Evolutionary conservation across 2,113 vertebrate genomes (phyloP), one percentile per base, ranked within the genome.

Genomic region (Sturnira hondurensis): DNA sequence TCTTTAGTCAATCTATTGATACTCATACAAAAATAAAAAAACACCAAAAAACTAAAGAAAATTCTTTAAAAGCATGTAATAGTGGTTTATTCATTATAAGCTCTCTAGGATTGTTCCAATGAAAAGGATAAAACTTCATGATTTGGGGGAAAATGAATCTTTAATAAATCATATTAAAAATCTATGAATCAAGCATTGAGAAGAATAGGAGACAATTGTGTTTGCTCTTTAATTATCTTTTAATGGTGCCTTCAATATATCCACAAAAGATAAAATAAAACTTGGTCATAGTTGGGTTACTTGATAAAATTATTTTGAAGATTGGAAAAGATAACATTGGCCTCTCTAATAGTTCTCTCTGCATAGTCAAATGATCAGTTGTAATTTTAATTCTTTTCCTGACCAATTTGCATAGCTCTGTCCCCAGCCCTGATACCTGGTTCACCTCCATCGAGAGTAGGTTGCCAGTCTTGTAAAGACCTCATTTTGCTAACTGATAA

Each of bases 11-110:
- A 65, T 58, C 33, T 86, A 82, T 4, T 58, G 28, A 82, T 76
- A 71, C 9, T 54, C 8, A n/a, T 26, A 47, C 31, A n/a, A 67
- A 76, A 81, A 56, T 24, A 16, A 31, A 22, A 22, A 9, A 67
- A 67, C 31, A n/a, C n/a, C n/a, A n/a, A n/a, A 1, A 19, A n/a
- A 7, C n/a, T 71, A 77, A 58, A 90, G 24, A 86, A 94, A 94
- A 43, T 14, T 50, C 50, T 41, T 91, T 91, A 43, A 74, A 73
- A 95, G 54, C n/a, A 88, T n/a, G 45, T 33, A 85, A 52, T 86
- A 97, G 87, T 95, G 96, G 88, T 97, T 97, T 92, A 52, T 91
- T 87, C 52, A 13, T 47, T 92, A 31, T 86, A 43, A n/a, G 5
- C 1, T 90, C 16, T 38, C 50, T 86, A 71, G 26, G 24, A 45